Evolutionary conservation across 2,888 invertebrate species (phyloP).

Genomic region (Spilosoma lubricipeda): DNA sequence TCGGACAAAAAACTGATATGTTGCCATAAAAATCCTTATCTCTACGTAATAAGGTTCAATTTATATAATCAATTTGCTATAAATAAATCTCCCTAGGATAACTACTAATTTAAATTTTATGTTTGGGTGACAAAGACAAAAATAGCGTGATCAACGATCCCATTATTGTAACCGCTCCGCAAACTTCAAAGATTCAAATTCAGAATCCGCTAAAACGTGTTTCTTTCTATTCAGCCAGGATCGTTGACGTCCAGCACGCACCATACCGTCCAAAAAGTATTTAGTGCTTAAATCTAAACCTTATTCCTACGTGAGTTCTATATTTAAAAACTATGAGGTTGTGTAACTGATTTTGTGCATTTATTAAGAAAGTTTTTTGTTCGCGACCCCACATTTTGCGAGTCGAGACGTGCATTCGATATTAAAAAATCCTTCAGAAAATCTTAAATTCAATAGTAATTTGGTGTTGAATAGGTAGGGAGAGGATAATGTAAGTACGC

Average conservation of each 20-base stretch:
- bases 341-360: slow-evolving; percentile 46
- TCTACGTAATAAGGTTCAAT: slow-evolving; percentile 27
- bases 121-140: slow-evolving; percentile 25
- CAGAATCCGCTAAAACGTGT: slow-evolving; percentile 75
- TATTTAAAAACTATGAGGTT: slow-evolving; percentile 57
- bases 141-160: slow-evolving; percentile 17
- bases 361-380: slow-evolving; percentile 64
- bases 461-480: slow-evolving; percentile 78
- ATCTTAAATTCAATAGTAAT: slow-evolving; percentile 85
- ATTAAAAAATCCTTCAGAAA: slow-evolving; percentile 81
- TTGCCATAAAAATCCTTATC: slow-evolving; percentile 27
- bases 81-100: slow-evolving; percentile 17
- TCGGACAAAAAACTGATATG: slow-evolving; percentile 34
- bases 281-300: slow-evolving; percentile 69
- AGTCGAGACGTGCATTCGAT: slow-evolving; percentile 74
- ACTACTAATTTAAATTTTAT: slow-evolving; percentile 21
- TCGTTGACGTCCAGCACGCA: slow-evolving; percentile 68
- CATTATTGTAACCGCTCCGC: slow-evolving; percentile 45
- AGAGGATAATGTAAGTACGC: slow-evolving; percentile 78
- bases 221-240: slow-evolving; percentile 69
- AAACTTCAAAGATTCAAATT: slow-evolving; percentile 62
- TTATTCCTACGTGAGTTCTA: slow-evolving; percentile 66
- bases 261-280: slow-evolving; percentile 59
- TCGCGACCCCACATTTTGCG: slow-evolving; percentile 59
- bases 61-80: slow-evolving; percentile 22